These are phyloP conservation scores for Onchidella celtica DNA, from an alignment of 2,888 invertebrate genomes.

Conservation along the genomic window DNA sequence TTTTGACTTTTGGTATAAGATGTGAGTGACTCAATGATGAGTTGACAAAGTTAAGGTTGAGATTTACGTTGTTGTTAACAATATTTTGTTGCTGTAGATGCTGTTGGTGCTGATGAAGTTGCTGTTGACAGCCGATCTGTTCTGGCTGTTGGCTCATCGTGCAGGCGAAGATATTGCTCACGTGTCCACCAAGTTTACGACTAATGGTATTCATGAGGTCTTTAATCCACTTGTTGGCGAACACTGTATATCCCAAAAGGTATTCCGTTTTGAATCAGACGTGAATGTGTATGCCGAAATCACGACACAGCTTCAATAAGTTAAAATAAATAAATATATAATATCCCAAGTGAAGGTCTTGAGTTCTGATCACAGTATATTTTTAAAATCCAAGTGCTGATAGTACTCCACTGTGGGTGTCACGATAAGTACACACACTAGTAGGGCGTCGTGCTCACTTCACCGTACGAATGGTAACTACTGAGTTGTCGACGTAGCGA, in stretches of 20 bases:
- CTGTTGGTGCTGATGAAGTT: slow-evolving; percentile 2
- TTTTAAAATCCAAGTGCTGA: no score
- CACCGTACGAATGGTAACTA: no score
- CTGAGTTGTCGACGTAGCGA: no score
- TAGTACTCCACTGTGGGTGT: no score
- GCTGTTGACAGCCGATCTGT: slow-evolving; percentile 3
- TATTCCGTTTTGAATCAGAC: slow-evolving; percentile 28
- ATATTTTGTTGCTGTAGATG: slow-evolving; percentile 37
- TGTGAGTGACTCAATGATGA: neutral
- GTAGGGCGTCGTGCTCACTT: no score
- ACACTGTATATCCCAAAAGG: neutral
- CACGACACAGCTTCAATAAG: no score
- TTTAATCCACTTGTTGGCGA: slow-evolving; percentile 10
- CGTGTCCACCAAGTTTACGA: slow-evolving; percentile 21
- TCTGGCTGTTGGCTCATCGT: slow-evolving; percentile 39
- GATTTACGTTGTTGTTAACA: slow-evolving; percentile 41
- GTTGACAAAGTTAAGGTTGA: slow-evolving; percentile 12
- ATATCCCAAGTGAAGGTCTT: neutral
- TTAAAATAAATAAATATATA: neutral
- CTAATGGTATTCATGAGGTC: slow-evolving; percentile 17
- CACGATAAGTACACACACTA: no score
- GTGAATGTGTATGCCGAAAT: no score
- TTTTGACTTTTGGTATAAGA: slow-evolving; percentile 37
- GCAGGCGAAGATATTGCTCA: slow-evolving; percentile 29
- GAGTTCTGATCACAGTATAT: neutral